phyloP scores from a whole-genome alignment of 2,113 vertebrate genomes.

The Suncus etruscus region DNA sequence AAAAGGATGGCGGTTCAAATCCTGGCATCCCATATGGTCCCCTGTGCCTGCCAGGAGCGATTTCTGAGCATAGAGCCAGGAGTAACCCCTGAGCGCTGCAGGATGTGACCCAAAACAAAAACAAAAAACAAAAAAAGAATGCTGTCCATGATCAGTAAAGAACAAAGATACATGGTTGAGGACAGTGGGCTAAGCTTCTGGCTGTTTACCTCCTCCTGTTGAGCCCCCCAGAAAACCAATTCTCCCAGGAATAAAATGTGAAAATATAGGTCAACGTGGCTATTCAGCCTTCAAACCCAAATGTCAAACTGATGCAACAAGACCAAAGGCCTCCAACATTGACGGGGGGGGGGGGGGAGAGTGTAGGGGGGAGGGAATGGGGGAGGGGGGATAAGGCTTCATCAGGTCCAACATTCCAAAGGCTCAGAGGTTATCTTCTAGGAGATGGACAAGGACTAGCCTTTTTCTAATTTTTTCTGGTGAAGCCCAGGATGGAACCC shows the following conservation, averaged over 20 bases:
- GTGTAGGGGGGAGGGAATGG: no score
- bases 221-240: neutral
- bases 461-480: neutral
- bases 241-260: neutral
- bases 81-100: no score
- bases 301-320: neutral
- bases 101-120: no score
- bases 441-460: neutral
- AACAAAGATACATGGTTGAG: neutral
- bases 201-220: neutral
- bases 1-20: no score
- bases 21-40: no score
- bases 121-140: no score
- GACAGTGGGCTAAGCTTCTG: neutral
- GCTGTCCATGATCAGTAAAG: neutral
- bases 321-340: neutral
- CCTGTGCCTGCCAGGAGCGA: no score
- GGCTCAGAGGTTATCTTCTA: neutral
- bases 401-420: neutral
- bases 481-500: no score
- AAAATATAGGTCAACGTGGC: neutral
- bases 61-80: no score
- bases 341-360: no score
- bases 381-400: neutral
- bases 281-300: neutral